Conservation (phyloP, 2,113 vertebrate species). For the Stercorarius parasiticus region DNA sequence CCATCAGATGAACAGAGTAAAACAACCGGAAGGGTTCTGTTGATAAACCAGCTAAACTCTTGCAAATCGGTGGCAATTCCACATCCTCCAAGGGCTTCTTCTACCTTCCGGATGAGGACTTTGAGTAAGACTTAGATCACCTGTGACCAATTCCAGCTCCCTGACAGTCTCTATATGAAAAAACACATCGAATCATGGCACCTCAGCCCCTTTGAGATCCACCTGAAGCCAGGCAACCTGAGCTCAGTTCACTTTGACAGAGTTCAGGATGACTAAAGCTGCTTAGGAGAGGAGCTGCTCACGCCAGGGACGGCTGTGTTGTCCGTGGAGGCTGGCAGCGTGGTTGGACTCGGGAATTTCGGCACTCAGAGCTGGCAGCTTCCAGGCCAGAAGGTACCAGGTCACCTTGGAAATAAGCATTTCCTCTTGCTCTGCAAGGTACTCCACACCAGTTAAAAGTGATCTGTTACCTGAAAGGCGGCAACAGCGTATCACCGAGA, state of each 20-base stretch:
- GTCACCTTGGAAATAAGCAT: background rate
- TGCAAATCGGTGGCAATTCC: background rate
- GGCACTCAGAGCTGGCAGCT: background rate
- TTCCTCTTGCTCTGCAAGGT: background rate
- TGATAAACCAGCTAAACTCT: background rate
- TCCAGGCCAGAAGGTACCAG: background rate
- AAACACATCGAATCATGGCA: background rate
- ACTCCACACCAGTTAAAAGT: background rate
- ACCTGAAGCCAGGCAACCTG: background rate
- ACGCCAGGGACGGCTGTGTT: accelerated
- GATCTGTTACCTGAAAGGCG: background rate
- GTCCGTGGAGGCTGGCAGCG: background rate
- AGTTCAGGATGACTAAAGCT: background rate
- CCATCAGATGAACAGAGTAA: background rate
- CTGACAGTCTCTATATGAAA: background rate
- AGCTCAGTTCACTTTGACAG: background rate
- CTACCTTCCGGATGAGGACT: background rate
- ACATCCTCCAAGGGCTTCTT: background rate
- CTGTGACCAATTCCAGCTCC: background rate
- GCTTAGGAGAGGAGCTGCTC: background rate
- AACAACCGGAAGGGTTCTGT: accelerated
- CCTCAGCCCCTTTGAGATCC: background rate
- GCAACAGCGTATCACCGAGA: background rate
- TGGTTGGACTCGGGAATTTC: accelerated
- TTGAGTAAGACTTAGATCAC: background rate